These are phyloP conservation scores for Discoglossus pictus DNA, from an alignment of 2,797 vertebrate genomes.

Conservation along the genomic window DNA sequence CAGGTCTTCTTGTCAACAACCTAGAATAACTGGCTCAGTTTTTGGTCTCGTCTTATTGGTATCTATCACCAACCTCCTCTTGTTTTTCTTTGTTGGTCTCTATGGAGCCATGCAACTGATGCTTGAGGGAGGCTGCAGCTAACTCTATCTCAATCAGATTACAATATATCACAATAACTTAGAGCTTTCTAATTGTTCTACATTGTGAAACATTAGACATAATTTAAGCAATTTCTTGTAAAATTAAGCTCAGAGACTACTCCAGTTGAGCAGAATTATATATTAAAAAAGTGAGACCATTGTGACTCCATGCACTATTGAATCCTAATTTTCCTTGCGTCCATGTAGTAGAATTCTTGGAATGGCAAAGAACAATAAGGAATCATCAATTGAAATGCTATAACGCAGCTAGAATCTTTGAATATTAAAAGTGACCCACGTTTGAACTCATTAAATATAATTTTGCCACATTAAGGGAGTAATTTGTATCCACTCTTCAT, in stretches of 20 bases:
- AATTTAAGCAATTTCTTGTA: conserved; percentile 5
- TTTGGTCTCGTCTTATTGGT: too few species aligned
- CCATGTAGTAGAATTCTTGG: neutral
- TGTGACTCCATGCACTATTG: neutral
- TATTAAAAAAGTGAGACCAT: neutral
- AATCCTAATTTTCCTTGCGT: conserved; percentile 4
- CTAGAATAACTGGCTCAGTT: too few species aligned
- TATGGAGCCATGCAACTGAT: too few species aligned
- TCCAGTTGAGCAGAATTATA: conserved; percentile 19
- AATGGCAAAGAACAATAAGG: conserved; percentile 9
- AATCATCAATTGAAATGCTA: neutral
- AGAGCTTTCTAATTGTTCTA: too few species aligned
- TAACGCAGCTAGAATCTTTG: conserved; percentile 3
- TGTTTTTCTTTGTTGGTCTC: too few species aligned
- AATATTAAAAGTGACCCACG: conserved; percentile 6
- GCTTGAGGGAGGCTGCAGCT: too few species aligned
- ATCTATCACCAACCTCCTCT: too few species aligned
- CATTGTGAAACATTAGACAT: conserved; percentile 2
- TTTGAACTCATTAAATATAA: conserved; percentile 16
- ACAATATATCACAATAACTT: too few species aligned
- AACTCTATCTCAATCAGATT: too few species aligned
- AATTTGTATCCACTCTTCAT: neutral
- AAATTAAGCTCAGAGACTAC: conserved; percentile 4
- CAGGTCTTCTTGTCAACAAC: too few species aligned
- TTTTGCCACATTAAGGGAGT: conserved; percentile 14